Base-by-base conservation (phyloP, 2,797 vertebrate genomes). In the Triplophysa yarkandensis region DNA sequence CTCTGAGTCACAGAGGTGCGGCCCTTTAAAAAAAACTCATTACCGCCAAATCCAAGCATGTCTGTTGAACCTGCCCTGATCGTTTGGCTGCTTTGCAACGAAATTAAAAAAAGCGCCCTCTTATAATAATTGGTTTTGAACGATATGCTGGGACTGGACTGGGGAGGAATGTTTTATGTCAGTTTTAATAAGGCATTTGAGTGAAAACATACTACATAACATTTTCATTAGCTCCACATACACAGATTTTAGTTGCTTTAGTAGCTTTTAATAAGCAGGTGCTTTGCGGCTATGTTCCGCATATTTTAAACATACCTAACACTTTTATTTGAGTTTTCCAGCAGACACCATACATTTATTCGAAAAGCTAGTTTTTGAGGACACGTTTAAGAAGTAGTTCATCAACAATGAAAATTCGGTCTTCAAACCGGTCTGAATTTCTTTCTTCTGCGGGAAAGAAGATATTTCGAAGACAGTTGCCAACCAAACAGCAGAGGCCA, bases 1-100 rank as follows among this genome's bases (percentile, higher is more conserved):
- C 78, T 81, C 67, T 78, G 78, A 77, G 83, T 86, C 78, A 71
- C 64, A 82, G 81, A 82, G 84, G 58, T 71, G 34, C 50, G 17
- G 66, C 57, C 62, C 57, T 79, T 64, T 41, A 44, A 62, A 63
- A n/a, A 62, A 71, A 76, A 62, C 50, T 71, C 44, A 71, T 76
- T 74, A 69, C 73, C 48, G 5, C 30, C 63, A 71, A 76, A 80
- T 71, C 67, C 71, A 60, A 21, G 14, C 70, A 68, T 67, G 55
- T 73, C 65, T 57, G 50, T 74, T 50, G 1, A 64, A 61, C 67
- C 70, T 76, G 64, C 57, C 57, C n/a, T 30, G 72, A 55, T 17
- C 61, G 57, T 63, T 76, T 73, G 28, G 30, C 32, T 13, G 11
- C 68, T 36, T n/a, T 41, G 21, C 39, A 36, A 9, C 28, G 14